These are phyloP conservation scores for Jacana jacana DNA, from an alignment of 2,113 vertebrate species.

Conservation along the genomic window DNA sequence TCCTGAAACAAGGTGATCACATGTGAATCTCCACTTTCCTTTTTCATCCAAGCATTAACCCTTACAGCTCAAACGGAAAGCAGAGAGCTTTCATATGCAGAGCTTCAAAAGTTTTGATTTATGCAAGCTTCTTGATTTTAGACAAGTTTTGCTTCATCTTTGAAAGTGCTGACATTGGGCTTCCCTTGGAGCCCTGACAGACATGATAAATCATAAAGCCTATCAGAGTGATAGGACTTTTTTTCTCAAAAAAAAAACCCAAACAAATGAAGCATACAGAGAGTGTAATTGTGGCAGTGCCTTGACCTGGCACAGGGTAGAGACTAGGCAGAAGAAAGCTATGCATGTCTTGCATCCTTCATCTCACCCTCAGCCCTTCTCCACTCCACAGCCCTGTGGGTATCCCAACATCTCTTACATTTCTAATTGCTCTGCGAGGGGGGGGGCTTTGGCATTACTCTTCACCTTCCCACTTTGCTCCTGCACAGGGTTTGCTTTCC, in stretches of 20 bases:
- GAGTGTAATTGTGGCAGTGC: background rate
- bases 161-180: background rate
- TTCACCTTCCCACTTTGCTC: background rate
- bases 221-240: background rate
- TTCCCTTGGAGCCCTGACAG: background rate
- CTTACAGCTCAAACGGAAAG: background rate
- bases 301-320: background rate
- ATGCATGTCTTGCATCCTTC: background rate
- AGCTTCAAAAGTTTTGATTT: background rate
- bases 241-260: background rate
- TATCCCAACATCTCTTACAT: background rate
- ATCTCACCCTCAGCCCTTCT: background rate
- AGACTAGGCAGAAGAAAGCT: background rate
- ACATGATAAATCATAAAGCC: background rate
- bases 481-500: background rate
- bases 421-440: background rate
- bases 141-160: background rate
- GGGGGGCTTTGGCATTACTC: background rate
- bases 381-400: rapidly evolving
- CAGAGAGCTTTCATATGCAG: background rate
- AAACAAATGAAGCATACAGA: background rate
- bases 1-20: background rate
- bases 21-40: background rate
- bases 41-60: background rate
- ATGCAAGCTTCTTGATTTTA: background rate